Base-by-base conservation (phyloP, 2,888 invertebrate genomes). In the Hylaea fasciaria region DNA sequence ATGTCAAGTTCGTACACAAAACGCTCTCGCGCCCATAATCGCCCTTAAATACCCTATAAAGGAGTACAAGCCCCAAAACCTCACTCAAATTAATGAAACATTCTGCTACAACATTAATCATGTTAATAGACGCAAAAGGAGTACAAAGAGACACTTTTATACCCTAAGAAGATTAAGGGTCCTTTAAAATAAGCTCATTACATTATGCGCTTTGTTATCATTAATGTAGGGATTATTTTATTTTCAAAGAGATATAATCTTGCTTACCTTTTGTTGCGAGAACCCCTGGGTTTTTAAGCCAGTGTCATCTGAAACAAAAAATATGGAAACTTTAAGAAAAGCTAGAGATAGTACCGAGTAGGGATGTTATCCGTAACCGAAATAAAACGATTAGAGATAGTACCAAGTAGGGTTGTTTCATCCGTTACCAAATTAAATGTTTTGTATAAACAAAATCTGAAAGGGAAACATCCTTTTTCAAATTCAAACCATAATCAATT, bases 271-370 rank as follows among this genome's bases (percentile, higher is more conserved):
- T 57, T 64, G 53, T 45, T 64, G 56, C 59, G 54, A 57, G 56
- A 57, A 51, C 62, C 29, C 28, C 54, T 29, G 60, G 55, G 29
- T 48, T 55, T 58, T 70, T 70, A 75, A 48, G 57, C 71, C 58
- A 66, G 59, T 67, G 62, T 52, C 81, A 80, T 78, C 82, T 81
- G 78, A 32, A 82, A 82, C 68, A 73, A 75, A 48, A 54, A 56
- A 37, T 47, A 54, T 5, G 57, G 11, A 28, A 13, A 43, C 8
- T 49, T 46, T 46, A 8, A 50, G 29, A 47, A 29, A 37, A 22
- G 10, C 22, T 22, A 22, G 22, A 22, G 22, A 22, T 22, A 22
- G 22, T 22, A 22, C 22, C 5, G 22, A 2, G 5, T 22, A 22
- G 22, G 22, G 22, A 22, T 22, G 22, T 22, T 22, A 22, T 22